Conservation (phyloP, 1,140 invertebrate genomes). For the Pogonomyrmex barbatus region DNA sequence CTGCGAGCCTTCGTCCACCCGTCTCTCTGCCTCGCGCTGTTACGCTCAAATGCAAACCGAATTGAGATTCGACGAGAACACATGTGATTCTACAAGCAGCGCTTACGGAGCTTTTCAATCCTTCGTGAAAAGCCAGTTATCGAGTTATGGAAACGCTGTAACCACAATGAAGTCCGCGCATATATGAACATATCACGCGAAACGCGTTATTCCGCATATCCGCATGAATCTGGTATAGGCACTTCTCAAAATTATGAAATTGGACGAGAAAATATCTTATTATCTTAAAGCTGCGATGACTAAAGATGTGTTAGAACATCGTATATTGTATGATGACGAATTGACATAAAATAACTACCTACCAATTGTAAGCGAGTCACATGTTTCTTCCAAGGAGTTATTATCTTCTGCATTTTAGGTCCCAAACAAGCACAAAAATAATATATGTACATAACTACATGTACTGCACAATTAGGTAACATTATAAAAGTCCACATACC, state of each 20-base stretch:
- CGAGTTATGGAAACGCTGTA: conserved; percentile 60
- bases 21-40: conserved; percentile 3
- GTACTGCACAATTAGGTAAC: conserved; percentile 88
- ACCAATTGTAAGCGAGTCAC: conserved; percentile 94
- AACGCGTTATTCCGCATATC: conserved; percentile 25
- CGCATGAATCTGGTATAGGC: conserved; percentile 8
- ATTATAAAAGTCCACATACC: conserved; percentile 85
- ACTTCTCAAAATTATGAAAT: conserved; percentile 33
- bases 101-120: conserved; percentile 68
- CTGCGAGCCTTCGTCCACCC: conserved; percentile 20
- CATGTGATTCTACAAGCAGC: conserved; percentile 65
- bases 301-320: neutral
- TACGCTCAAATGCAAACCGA: conserved; percentile 67
- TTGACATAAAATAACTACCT: conserved; percentile 63
- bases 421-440: conserved; percentile 91
- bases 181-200: conserved; percentile 46
- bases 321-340: neutral
- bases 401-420: conserved; percentile 91
- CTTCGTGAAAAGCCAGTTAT: conserved; percentile 69
- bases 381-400: conserved; percentile 96
- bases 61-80: conserved; percentile 64
- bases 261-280: conserved; percentile 16
- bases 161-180: conserved; percentile 53
- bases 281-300: neutral
- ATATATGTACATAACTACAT: conserved; percentile 89